These are phyloP conservation scores for Myrmecobius fasciatus DNA, from an alignment of 2,113 vertebrate species.

Conservation along the genomic window DNA sequence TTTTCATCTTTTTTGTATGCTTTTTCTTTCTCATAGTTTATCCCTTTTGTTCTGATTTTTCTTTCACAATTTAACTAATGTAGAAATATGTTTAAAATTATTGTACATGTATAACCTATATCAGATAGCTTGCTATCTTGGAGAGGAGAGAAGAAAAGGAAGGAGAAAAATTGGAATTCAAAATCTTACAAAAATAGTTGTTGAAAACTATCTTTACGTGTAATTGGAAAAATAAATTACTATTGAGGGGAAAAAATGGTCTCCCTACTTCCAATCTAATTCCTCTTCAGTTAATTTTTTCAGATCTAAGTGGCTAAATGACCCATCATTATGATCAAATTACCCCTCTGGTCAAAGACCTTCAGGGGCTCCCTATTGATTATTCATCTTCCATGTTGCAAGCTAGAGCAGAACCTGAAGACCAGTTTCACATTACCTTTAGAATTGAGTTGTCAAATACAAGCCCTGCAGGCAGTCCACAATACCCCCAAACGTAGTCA, in stretches of 20 bases:
- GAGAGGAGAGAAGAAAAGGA: no score
- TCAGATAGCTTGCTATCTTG: no score
- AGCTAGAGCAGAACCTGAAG: neutral
- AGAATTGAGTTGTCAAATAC: neutral
- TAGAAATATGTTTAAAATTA: no score
- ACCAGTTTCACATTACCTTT: neutral
- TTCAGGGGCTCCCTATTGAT: neutral
- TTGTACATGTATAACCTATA: no score
- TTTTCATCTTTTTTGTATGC: no score
- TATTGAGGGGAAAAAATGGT: neutral
- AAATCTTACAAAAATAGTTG: no score
- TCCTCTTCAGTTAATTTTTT: neutral
- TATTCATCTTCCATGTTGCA: neutral
- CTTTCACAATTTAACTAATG: no score
- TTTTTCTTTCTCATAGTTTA: no score
- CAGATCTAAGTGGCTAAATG: neutral
- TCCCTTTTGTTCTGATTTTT: no score
- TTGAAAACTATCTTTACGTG: no score
- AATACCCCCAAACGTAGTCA: neutral
- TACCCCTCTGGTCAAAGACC: neutral
- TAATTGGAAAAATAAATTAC: no score
- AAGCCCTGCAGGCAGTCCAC: neutral
- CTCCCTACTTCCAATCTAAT: neutral
- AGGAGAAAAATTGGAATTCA: no score
- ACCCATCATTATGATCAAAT: neutral